Base-by-base conservation (phyloP, 2,888 invertebrate genomes). In the Cheilosia vulpina region DNA sequence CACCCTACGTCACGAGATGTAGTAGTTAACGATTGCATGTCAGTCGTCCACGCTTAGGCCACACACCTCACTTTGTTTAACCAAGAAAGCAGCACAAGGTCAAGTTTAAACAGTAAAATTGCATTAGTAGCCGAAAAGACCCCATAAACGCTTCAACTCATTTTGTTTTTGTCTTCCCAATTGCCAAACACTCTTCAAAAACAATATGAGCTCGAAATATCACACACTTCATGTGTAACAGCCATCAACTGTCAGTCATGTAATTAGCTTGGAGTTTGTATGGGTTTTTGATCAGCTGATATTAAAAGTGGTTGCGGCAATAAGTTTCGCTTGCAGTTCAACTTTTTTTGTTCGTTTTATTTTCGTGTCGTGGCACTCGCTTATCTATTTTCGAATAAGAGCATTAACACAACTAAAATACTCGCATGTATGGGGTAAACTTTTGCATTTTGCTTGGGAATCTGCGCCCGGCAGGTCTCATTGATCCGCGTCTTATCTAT, bases 51-150 rank as follows among this genome's bases (percentile, higher is more conserved):
- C 21, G 9, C 43, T 45, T 43, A 43, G 60, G 43, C 41, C 41
- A 53, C 34, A 7, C 13, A 45, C 43, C 68, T 43, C 43, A 68
- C 9, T 45, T 15, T 11, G 7, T 21, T 1, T 1, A 47, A 2
- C 19, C 19, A 19, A 47, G 15, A 24, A 69, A 47, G 45, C 34
- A 34, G 55, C 21, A 19, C 69, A 69, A 69, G 69, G 69, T 69
- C 69, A 55, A 47, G 19, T 43, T 43, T 52, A 38, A 52, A 47
- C 13, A 65, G 50, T 43, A 24, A 52, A 66, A 66, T 24, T 66
- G 52, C 53, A 53, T 38, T 38, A 31, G 34, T 41, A 41, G 52
- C 6, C 63, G 47, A 62, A 62, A 47, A 50, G 21, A 38, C 15
- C 7, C 27, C 27, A 21, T 9, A 34, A 34, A n/a, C 17, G 47